phyloP scores from a whole-genome alignment of 2,888 invertebrate species.

The Bombylius major region DNA sequence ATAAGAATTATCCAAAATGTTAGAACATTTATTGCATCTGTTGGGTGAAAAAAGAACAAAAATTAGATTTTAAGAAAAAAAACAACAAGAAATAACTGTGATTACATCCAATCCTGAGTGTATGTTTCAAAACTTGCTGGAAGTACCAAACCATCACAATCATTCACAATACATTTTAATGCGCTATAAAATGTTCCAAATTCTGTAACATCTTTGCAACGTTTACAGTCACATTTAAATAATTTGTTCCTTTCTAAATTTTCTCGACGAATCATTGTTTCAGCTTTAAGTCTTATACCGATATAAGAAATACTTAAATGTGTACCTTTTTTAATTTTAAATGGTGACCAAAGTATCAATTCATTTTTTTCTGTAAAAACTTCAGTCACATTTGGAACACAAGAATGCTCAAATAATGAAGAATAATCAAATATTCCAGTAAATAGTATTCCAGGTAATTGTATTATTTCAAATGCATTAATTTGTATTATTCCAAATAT shows the following conservation, averaged over 20 bases:
- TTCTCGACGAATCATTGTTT: constrained; percentile 58
- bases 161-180: constrained; percentile 44
- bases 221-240: constrained; percentile 57
- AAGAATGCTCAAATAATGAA: constrained; percentile 70
- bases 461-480: too few relatives aligned
- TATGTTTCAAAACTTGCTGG: constrained; percentile 26
- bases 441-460: too few relatives aligned
- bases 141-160: constrained; percentile 38
- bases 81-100: constrained; percentile 8
- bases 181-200: constrained; percentile 60
- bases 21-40: constrained; percentile 48
- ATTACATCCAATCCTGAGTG: constrained; percentile 31
- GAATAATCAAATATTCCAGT: constrained; percentile 62
- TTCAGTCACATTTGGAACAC: constrained; percentile 69
- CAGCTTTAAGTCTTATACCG: constrained; percentile 74
- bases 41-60: constrained; percentile 29
- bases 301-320: constrained; percentile 68
- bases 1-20: constrained; percentile 40
- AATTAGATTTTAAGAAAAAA: constrained; percentile 18
- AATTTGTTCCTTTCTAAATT: constrained; percentile 63
- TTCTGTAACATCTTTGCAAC: constrained; percentile 63
- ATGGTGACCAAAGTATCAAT: constrained; percentile 48
- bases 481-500: constrained; percentile 69
- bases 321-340: constrained; percentile 45
- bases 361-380: constrained; percentile 58